Evolutionary conservation across 2,113 vertebrate species (phyloP).

Genomic region (Zapornia atra): DNA sequence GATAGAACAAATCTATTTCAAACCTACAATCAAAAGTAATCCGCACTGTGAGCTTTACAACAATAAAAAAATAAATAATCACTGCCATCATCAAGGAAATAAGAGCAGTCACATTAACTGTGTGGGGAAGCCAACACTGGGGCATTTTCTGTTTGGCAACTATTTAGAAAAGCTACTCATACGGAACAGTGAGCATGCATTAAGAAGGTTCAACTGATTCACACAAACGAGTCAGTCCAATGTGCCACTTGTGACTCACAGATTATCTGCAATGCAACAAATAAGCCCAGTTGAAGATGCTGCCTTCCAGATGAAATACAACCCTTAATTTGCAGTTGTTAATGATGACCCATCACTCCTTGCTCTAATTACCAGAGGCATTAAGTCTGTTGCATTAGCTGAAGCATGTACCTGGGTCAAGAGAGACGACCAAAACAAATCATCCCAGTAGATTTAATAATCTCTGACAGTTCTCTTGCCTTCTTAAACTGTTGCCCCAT

Average conservation of each 20-base stretch:
- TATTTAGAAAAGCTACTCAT: slow-evolving; percentile 17
- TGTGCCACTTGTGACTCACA: slow-evolving; percentile 19
- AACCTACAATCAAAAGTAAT: not conserved
- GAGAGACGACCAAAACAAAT: slow-evolving; percentile 38
- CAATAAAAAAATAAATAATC: not conserved
- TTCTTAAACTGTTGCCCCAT: slow-evolving; percentile 52
- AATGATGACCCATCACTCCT: slow-evolving; percentile 38
- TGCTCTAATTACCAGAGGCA: slow-evolving; percentile 59
- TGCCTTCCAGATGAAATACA: slow-evolving; percentile 47
- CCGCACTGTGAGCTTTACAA: not conserved
- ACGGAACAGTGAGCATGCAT: slow-evolving; percentile 5
- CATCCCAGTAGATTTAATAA: slow-evolving; percentile 40
- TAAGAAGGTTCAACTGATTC: slow-evolving; percentile 37
- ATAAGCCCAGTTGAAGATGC: slow-evolving; percentile 22
- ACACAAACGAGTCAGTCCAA: slow-evolving; percentile 30
- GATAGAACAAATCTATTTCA: not conserved
- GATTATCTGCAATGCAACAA: slow-evolving; percentile 38
- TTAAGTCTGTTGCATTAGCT: slow-evolving; percentile 46
- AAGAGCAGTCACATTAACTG: not conserved
- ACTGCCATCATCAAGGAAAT: not conserved
- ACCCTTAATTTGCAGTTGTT: slow-evolving; percentile 33
- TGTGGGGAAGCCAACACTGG: not conserved
- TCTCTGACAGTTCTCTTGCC: slow-evolving; percentile 56
- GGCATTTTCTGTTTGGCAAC: slow-evolving; percentile 7
- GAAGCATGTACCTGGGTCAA: slow-evolving; percentile 45